Percentiles rank a stretch among this genome's conserved stretches.
Conservation (phyloP, 2,113 vertebrate genomes). For the Haemorhous mexicanus region DNA sequence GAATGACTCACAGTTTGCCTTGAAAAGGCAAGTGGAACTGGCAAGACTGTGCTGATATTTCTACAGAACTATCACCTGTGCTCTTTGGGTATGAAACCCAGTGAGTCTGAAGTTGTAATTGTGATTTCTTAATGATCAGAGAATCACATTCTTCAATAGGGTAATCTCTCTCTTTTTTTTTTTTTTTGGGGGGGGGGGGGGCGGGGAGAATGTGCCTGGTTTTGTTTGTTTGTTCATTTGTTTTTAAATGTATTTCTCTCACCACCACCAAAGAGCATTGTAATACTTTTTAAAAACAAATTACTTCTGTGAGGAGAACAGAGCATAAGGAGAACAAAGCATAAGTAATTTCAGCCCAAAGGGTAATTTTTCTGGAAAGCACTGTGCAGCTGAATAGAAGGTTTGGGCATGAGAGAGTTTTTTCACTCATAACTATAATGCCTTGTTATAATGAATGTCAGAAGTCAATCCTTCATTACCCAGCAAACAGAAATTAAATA, state of each 20-base stretch:
- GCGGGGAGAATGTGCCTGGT: too few relatives aligned
- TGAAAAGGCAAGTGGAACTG: neutral
- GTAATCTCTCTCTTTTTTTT: neutral
- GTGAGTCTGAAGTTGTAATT: neutral
- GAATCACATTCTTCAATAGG: neutral
- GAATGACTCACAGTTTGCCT: neutral
- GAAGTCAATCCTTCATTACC: conserved; percentile 48
- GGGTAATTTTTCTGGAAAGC: neutral
- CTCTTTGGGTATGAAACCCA: neutral
- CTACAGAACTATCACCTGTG: neutral
- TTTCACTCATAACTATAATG: conserved; percentile 33
- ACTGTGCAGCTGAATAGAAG: neutral
- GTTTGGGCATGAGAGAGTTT: conserved; percentile 22
- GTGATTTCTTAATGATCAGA: neutral
- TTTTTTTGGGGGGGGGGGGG: too few relatives aligned
- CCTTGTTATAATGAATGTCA: neutral
- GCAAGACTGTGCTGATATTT: neutral
- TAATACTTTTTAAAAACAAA: neutral
- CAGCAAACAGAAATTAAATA: conserved; percentile 39
- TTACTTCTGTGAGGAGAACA: neutral
- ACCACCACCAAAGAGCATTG: neutral
- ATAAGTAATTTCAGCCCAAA: conserved; percentile 35
- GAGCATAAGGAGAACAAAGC: neutral
- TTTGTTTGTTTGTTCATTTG: neutral
- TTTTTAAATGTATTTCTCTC: neutral